phyloP scores from a whole-genome alignment of 2,113 vertebrate species.

The Halcyon malimbica region DNA sequence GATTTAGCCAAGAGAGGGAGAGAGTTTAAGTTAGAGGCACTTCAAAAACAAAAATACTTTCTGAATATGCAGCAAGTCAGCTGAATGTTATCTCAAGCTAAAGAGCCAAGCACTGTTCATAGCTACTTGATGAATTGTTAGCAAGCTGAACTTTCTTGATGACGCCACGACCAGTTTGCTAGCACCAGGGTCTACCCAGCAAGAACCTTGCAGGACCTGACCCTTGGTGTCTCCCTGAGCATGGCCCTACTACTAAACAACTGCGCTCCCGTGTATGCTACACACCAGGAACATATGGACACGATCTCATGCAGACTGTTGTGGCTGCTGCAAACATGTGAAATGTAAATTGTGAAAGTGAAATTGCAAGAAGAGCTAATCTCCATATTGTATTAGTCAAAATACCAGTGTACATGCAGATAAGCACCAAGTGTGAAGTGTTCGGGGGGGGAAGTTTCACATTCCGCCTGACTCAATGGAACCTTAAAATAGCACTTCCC shows the following conservation, averaged over 20 bases:
- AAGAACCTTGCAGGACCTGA: neutral
- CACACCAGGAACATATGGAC: neutral
- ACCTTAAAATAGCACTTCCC: slow-evolving; percentile 68
- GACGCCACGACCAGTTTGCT: neutral
- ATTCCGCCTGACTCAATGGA: slow-evolving; percentile 52
- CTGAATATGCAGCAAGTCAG: neutral
- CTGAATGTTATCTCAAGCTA: neutral
- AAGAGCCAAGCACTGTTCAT: neutral
- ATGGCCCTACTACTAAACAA: neutral
- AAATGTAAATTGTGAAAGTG: slow-evolving; percentile 49
- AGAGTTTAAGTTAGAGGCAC: neutral
- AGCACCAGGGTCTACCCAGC: neutral
- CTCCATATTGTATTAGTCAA: slow-evolving; percentile 43
- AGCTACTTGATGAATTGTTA: neutral
- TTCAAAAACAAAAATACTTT: slow-evolving; percentile 23
- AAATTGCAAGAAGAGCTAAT: slow-evolving; percentile 9
- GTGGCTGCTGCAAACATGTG: slow-evolving; percentile 34
- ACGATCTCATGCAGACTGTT: slow-evolving; percentile 24
- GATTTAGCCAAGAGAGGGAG: neutral
- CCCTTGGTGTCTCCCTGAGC: accelerated
- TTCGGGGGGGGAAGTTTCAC: neutral
- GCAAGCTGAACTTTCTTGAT: neutral
- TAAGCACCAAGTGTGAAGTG: slow-evolving; percentile 46
- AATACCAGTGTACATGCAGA: slow-evolving; percentile 21
- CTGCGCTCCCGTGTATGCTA: accelerated